These are phyloP conservation scores for Ostrea denselamellosa DNA, from an alignment of 1,140 invertebrate genomes.

Conservation along the genomic window DNA sequence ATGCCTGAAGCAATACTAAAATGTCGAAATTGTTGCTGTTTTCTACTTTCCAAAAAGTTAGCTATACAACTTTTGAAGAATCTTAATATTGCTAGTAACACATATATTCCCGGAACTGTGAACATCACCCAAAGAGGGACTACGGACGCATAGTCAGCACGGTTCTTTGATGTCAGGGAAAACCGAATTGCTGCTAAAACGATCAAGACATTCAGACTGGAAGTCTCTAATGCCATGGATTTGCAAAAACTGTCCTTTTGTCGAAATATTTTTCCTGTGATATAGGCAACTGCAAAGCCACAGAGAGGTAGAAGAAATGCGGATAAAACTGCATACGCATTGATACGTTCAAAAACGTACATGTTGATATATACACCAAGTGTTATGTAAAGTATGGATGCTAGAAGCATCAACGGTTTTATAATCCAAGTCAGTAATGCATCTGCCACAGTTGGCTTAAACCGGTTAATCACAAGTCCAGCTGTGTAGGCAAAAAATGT, in stretches of 20 bases:
- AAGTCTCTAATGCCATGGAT: conserved; percentile 74
- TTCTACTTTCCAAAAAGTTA: conserved; percentile 66
- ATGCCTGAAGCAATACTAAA: conserved; percentile 74
- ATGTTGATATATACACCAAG: conserved; percentile 78
- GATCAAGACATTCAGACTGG: conserved; percentile 73
- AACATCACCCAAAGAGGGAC: conserved; percentile 76
- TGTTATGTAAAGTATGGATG: conserved; percentile 76
- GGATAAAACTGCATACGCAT: conserved; percentile 66
- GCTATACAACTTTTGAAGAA: conserved; percentile 61
- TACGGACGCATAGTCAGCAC: conserved; percentile 70
- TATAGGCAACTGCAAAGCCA: conserved; percentile 68
- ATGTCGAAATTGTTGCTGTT: conserved; percentile 66
- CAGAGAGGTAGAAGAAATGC: conserved; percentile 71
- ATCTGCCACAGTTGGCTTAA: conserved; percentile 70
- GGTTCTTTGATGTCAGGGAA: conserved; percentile 67
- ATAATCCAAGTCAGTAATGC: conserved; percentile 75
- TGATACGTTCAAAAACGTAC: conserved; percentile 74
- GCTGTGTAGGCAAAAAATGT: conserved; percentile 71
- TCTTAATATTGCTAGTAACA: conserved; percentile 68
- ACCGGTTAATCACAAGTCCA: conserved; percentile 71
- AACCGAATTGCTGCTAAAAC: conserved; percentile 72
- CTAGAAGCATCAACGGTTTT: conserved; percentile 74
- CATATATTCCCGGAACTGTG: conserved; percentile 72
- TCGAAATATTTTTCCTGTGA: conserved; percentile 66
- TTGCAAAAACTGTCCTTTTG: conserved; percentile 69